Evolutionary conservation across 1,140 invertebrate genomes (phyloP).

Genomic region (Babylonia areolata): DNA sequence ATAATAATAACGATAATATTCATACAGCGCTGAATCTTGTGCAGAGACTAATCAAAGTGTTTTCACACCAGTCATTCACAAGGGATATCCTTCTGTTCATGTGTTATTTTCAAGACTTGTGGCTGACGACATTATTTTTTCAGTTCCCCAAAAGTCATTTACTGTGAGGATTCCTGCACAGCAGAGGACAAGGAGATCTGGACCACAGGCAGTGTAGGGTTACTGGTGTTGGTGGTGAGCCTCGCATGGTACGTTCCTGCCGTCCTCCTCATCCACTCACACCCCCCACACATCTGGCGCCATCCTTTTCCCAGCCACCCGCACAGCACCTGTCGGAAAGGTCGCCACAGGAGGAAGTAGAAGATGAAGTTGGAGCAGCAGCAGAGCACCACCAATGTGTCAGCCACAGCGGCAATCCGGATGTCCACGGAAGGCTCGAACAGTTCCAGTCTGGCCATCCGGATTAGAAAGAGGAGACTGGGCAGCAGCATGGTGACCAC

Average conservation of each 20-base stretch:
- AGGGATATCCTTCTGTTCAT: too few relatives aligned
- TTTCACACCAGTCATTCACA: too few relatives aligned
- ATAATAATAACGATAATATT: too few relatives aligned
- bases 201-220: not conserved
- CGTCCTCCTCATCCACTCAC: not conserved
- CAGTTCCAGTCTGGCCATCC: slow-evolving; percentile 20
- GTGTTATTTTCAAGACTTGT: too few relatives aligned
- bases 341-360: slow-evolving; percentile 38
- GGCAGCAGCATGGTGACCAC: slow-evolving; percentile 32
- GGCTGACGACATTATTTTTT: too few relatives aligned
- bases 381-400: slow-evolving; percentile 27
- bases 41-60: too few relatives aligned
- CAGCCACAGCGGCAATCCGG: slow-evolving; percentile 29
- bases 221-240: not conserved
- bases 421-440: slow-evolving; percentile 29
- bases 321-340: not conserved
- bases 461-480: slow-evolving; percentile 25
- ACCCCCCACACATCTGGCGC: not conserved
- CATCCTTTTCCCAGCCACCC: not conserved
- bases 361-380: slow-evolving; percentile 31
- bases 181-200: not conserved
- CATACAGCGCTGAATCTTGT: too few relatives aligned
- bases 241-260: not conserved
- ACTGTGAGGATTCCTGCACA: not conserved
- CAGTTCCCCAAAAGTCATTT: too few relatives aligned